Percentiles rank a stretch among this genome's conserved stretches.
phyloP scores from a whole-genome alignment of 1,140 invertebrate species.

The Brachionus manjavacas region DNA sequence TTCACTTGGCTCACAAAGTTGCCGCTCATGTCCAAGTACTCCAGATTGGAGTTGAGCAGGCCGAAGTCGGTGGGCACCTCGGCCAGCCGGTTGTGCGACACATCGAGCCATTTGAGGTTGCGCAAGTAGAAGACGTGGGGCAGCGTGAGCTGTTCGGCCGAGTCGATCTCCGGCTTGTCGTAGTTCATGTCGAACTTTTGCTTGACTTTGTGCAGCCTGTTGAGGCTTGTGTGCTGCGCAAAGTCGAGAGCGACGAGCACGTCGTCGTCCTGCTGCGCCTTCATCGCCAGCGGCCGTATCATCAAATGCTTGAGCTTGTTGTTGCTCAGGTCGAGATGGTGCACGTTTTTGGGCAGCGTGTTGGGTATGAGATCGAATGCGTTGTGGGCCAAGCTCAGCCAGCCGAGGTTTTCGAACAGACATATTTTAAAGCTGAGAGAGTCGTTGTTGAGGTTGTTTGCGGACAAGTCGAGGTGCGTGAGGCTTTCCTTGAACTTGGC shows the following conservation, averaged over 20 bases:
- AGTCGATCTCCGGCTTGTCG: neutral
- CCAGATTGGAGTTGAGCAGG: neutral
- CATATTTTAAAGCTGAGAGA: neutral
- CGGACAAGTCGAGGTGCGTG: neutral
- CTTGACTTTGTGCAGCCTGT: neutral
- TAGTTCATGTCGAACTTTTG: constrained; percentile 13
- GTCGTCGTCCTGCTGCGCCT: neutral
- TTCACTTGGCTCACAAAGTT: neutral
- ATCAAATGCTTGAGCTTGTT: neutral
- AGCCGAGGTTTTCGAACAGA: neutral
- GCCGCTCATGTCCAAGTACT: neutral
- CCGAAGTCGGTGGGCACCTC: constrained; percentile 34
- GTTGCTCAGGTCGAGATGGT: neutral
- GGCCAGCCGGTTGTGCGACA: neutral
- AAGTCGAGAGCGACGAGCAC: constrained; percentile 1
- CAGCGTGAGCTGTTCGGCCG: neutral
- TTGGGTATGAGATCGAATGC: constrained; percentile 10
- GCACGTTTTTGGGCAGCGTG: neutral
- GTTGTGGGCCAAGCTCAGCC: neutral
- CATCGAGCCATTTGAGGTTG: neutral
- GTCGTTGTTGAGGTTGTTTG: neutral
- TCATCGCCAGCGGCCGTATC: neutral
- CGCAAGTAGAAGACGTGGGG: constrained; percentile 30
- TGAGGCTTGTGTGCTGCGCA: neutral
- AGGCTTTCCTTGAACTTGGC: neutral